These are phyloP conservation scores for Atopsyche davidsoni DNA, from an alignment of 1,140 invertebrate species.

Conservation along the genomic window DNA sequence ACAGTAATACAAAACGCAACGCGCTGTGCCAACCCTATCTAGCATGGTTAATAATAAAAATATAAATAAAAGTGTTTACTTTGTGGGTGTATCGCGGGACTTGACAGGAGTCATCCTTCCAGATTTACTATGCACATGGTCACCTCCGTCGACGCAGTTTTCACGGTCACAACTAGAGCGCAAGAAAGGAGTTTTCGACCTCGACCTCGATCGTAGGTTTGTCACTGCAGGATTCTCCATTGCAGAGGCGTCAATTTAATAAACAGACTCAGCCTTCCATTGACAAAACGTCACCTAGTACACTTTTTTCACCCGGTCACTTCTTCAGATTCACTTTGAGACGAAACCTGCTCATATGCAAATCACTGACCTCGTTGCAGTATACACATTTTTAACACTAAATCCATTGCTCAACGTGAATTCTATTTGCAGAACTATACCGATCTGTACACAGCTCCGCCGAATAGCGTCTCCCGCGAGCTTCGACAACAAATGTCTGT, in stretches of 20 bases:
- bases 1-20: too few species aligned
- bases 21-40: too few species aligned
- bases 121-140: conserved; percentile 44
- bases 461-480: conserved; percentile 22
- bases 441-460: not conserved
- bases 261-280: conserved; percentile 31
- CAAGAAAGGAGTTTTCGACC: conserved; percentile 56
- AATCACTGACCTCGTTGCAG: conserved; percentile 33
- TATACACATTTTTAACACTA: conserved; percentile 31
- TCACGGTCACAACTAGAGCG: conserved; percentile 50
- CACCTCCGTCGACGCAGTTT: conserved; percentile 43
- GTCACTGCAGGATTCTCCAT: conserved; percentile 42
- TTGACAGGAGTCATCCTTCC: conserved; percentile 45
- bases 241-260: conserved; percentile 22
- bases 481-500: conserved; percentile 10
- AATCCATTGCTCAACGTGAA: conserved; percentile 46
- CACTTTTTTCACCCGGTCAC: conserved; percentile 31
- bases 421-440: conserved; percentile 43
- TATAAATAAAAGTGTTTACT: conserved; percentile 33
- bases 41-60: too few species aligned
- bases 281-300: conserved; percentile 24
- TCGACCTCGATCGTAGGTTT: conserved; percentile 50
- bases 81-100: conserved; percentile 44
- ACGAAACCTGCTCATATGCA: conserved; percentile 31
- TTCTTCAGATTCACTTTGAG: not conserved